Percentiles rank a stretch among this genome's conserved stretches.
Conservation (phyloP, 2,113 vertebrate genomes). For the Pantherophis guttatus region DNA sequence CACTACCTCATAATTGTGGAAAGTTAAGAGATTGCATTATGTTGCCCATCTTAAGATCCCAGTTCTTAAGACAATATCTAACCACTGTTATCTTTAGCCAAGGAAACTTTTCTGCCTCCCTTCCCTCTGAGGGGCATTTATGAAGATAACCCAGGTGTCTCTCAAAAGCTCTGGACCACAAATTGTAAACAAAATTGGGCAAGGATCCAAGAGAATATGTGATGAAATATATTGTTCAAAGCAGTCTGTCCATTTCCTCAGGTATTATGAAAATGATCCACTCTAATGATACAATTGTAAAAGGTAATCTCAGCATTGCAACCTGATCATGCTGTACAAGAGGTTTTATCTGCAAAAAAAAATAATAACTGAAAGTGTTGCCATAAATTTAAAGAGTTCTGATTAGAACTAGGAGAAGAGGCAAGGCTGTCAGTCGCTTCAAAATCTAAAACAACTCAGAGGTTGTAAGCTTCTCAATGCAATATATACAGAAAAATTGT, state of each 20-base stretch:
- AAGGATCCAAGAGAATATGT: not conserved
- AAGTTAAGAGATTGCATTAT: not conserved
- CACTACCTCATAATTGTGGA: not conserved
- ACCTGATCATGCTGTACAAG: not conserved
- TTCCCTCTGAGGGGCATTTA: not conserved
- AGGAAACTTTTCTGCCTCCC: not conserved
- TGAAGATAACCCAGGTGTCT: not conserved
- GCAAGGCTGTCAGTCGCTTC: not conserved
- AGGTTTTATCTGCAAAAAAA: not conserved
- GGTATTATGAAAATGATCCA: not conserved
- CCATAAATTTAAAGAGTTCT: not conserved
- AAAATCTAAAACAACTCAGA: not conserved
- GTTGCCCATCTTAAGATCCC: not conserved
- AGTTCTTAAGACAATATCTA: not conserved
- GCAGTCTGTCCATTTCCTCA: not conserved
- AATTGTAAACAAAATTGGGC: not conserved
- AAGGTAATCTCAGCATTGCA: not conserved
- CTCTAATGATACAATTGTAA: not conserved
- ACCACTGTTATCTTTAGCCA: not conserved
- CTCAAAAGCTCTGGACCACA: not conserved
- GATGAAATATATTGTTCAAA: not conserved
- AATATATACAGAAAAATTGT: not conserved
- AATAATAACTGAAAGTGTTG: not conserved
- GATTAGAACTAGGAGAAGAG: not conserved
- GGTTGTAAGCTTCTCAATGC: not conserved